phyloP scores from a whole-genome alignment of 2,113 vertebrate genomes.

The Clupea harengus region DNA sequence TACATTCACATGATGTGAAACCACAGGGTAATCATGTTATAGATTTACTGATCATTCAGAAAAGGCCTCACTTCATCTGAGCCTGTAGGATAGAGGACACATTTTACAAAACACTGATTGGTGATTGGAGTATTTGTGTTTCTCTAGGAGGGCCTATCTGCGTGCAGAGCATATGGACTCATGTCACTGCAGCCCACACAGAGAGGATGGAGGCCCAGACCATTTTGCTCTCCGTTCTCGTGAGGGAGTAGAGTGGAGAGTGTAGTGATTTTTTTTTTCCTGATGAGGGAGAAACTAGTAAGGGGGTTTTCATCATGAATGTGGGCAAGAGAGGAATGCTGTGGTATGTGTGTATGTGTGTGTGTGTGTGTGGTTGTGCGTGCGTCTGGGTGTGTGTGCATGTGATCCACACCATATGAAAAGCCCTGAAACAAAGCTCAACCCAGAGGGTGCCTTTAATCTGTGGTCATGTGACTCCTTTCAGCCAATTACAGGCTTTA shows the following conservation, averaged over 20 bases:
- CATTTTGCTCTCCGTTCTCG: too few species aligned
- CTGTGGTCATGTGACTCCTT: conserved; percentile 47
- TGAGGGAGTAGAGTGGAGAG: neutral
- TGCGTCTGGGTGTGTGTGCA: conserved; percentile 10
- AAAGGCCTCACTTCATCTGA: neutral
- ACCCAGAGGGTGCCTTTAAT: conserved; percentile 40
- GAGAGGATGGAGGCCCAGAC: neutral
- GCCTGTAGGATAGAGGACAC: neutral
- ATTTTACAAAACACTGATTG: neutral
- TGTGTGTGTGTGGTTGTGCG: conserved; percentile 31
- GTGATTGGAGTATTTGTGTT: neutral
- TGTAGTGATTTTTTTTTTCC: conserved; percentile 7
- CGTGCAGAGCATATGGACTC: neutral
- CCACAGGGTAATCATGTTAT: neutral
- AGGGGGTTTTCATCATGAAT: conserved; percentile 29
- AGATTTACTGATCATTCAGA: neutral
- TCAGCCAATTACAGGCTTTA: conserved; percentile 46
- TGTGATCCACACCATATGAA: conserved; percentile 56
- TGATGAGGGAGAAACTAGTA: conserved; percentile 17
- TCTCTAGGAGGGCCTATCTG: neutral
- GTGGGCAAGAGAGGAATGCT: conserved; percentile 50
- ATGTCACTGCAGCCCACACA: neutral
- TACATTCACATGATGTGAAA: neutral
- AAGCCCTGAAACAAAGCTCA: conserved; percentile 49
- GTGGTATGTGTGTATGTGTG: conserved; percentile 47